Evolutionary conservation across 2,888 invertebrate genomes (phyloP).

Genomic region (Trichogramma evanescens): DNA sequence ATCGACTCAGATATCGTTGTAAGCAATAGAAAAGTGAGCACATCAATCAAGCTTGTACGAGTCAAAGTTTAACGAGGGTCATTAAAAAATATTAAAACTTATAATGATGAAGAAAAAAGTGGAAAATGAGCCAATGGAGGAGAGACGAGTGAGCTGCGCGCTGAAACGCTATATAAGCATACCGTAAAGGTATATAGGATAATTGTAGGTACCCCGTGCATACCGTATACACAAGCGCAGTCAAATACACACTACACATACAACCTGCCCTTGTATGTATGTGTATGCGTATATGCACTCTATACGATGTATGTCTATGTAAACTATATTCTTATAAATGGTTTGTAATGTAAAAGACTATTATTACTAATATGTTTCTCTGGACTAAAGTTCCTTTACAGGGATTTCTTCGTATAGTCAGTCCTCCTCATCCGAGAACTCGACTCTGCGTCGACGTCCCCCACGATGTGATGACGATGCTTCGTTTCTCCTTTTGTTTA

Average conservation of each 20-base stretch:
- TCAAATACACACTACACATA: no score
- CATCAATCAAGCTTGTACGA: neutral
- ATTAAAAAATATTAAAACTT: neutral
- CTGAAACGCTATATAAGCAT: no score
- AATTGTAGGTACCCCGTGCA: no score
- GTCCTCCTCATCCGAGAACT: constrained; percentile 18
- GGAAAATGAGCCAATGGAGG: no score
- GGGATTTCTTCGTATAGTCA: constrained; percentile 19
- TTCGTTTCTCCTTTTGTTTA: constrained; percentile 40
- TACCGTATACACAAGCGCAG: no score
- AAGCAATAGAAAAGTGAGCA: neutral
- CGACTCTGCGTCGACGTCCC: constrained; percentile 24
- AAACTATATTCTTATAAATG: neutral
- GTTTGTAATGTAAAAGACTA: constrained; percentile 19
- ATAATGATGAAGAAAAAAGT: neutral
- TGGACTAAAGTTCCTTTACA: constrained; percentile 44
- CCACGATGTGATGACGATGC: constrained; percentile 46
- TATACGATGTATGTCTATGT: no score
- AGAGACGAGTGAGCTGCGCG: no score
- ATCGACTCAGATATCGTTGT: no score
- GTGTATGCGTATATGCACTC: no score
- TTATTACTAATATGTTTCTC: constrained; percentile 28
- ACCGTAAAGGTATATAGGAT: no score
- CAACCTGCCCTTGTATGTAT: no score
- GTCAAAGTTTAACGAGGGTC: neutral